Evolutionary conservation across 1,140 invertebrate species (phyloP).

Genomic region (Nomia melanderi): DNA sequence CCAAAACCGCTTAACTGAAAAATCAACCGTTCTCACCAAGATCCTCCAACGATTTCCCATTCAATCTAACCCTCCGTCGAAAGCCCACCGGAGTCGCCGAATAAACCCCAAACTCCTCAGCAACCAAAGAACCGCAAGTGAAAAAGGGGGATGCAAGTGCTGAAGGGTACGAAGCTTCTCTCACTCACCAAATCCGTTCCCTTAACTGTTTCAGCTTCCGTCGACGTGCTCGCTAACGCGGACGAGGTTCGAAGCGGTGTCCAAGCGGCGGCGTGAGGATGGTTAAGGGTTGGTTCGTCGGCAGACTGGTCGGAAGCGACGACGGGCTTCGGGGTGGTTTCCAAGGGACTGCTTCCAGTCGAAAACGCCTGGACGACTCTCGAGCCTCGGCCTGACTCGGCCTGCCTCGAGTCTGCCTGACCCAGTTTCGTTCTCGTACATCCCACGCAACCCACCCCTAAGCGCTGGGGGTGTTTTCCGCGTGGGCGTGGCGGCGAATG

Average conservation of each 20-base stretch:
- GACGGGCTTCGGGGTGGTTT: conserved; percentile 77
- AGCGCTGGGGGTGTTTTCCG: conserved; percentile 61
- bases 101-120: too few relatives aligned
- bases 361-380: conserved; percentile 71
- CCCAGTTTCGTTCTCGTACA: conserved; percentile 72
- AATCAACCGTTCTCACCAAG: neutral
- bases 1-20: neutral
- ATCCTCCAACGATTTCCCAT: neutral
- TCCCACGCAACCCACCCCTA: conserved; percentile 61
- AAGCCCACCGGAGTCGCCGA: too few relatives aligned
- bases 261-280: conserved; percentile 15
- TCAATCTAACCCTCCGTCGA: too few relatives aligned
- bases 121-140: neutral
- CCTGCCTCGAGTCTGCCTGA: conserved; percentile 72
- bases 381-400: conserved; percentile 71
- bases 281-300: conserved; percentile 56
- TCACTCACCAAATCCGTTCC: conserved; percentile 47
- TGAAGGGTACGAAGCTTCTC: neutral
- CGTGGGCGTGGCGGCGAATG: conserved; percentile 64
- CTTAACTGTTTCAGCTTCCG: neutral
- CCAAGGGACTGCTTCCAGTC: conserved; percentile 75
- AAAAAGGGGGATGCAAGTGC: neutral
- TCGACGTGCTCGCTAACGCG: conserved; percentile 5
- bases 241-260: conserved; percentile 25
- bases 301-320: conserved; percentile 70